Evolutionary conservation across 64 coral and sea anemone genomes (phyloP), one percentile per base, ranked within the genome.

Genomic region (Pocillopora damicornis): DNA sequence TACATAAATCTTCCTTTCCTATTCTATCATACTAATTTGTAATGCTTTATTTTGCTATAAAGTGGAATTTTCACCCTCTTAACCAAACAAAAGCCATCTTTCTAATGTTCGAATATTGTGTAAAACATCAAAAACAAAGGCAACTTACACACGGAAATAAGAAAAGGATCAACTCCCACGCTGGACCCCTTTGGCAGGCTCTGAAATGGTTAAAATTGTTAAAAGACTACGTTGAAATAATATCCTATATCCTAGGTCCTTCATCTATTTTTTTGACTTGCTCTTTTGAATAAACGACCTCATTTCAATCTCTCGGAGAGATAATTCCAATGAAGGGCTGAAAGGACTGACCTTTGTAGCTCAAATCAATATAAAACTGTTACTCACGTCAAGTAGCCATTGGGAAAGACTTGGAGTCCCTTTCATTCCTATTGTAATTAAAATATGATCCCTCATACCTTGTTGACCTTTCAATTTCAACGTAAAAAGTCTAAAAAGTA

Each of bases 81-180:
- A 22, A 66, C 20, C 12, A 66, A 66, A 66, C 5, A 5, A 22
- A 66, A n/a, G 66, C 20, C 20, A 30, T 30, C 20, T 85, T 42
- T 30, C 45, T 36, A 16, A 80, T 14, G 23, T 65, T 10, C 65
- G 15, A 60, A 37, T 79, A 0, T 5, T 11, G 77, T 22, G 15
- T 17, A 25, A 63, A 30, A 62, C 6, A 66, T 16, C 61, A 76
- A 14, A 11, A 58, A 77, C 9, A 13, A 62, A n/a, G 8, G 1
- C n/a, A 66, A 94, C 96, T 94, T 91, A 99, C 97, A 92, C 25
- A 99, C 75, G 15, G 93, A 92, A 25, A 99, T 73, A 15, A 99
- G 88, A 75, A 99, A 95, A 62, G 97, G 97, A 61, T 95, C 97
- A 0, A 99, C 93, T 74, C 97, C 97, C 51, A 99, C 97, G n/a